phyloP scores from a whole-genome alignment of 2,888 invertebrate genomes.

The Ectemnius continuus region DNA sequence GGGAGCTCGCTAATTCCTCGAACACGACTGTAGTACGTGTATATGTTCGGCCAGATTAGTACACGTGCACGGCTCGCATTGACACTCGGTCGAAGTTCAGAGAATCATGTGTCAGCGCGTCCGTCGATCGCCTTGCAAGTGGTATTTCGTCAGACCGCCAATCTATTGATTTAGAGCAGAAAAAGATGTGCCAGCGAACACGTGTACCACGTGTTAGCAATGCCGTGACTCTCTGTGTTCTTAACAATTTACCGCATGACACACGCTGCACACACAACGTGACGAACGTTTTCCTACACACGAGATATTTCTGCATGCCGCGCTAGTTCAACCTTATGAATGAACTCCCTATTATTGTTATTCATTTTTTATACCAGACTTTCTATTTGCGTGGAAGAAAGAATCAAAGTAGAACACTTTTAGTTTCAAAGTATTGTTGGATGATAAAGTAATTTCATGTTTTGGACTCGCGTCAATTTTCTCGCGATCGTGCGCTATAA shows the following conservation, averaged over 20 bases:
- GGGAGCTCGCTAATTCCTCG: constrained; percentile 19
- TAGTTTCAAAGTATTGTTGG: no score
- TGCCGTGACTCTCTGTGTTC: neutral
- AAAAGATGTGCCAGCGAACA: constrained; percentile 19
- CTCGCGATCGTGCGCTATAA: no score
- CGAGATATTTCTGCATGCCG: neutral
- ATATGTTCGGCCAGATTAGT: constrained; percentile 16
- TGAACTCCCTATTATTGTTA: no score
- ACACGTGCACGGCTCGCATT: constrained; percentile 35
- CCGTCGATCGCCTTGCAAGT: constrained; percentile 38
- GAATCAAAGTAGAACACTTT: no score
- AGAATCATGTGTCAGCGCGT: constrained; percentile 30
- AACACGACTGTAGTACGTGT: constrained; percentile 6
- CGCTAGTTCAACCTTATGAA: no score
- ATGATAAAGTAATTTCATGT: no score
- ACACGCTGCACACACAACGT: neutral
- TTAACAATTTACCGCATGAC: neutral
- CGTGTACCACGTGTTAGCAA: constrained; percentile 16
- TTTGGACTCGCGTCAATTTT: no score
- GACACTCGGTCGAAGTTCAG: constrained; percentile 23
- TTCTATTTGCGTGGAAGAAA: no score
- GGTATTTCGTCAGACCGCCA: constrained; percentile 28
- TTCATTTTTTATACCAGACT: no score
- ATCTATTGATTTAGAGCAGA: constrained; percentile 35
- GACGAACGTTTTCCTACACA: neutral